phyloP scores from a whole-genome alignment of 2,797 vertebrate genomes.

The Sebastolobus altivelis region DNA sequence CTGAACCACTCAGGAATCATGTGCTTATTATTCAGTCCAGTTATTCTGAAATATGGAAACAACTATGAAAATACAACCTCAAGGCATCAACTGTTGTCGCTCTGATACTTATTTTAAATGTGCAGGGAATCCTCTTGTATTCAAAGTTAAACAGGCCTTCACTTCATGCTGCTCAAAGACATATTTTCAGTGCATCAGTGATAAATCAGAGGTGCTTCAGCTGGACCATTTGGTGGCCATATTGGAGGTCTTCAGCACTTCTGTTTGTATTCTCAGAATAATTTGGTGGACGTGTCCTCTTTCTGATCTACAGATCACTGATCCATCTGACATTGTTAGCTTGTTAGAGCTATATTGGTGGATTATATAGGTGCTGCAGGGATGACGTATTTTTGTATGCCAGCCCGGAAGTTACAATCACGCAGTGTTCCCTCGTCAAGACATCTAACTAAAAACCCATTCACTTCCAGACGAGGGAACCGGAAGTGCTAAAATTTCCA shows the following conservation, averaged over 20 bases:
- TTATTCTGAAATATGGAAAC: not conserved
- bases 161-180: too few relatives aligned
- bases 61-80: not conserved
- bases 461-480: too few relatives aligned
- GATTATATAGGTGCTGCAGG: not conserved
- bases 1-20: not conserved
- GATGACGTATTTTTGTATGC: too few relatives aligned
- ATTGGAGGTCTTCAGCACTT: not conserved
- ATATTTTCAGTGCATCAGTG: too few relatives aligned
- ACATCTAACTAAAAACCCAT: too few relatives aligned
- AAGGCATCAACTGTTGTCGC: not conserved
- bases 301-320: not conserved
- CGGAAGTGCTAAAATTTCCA: too few relatives aligned
- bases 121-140: not conserved
- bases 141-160: not conserved
- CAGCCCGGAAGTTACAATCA: too few relatives aligned
- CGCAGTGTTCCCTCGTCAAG: too few relatives aligned
- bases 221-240: not conserved
- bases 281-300: not conserved
- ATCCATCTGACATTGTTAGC: not conserved
- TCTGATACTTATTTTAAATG: not conserved
- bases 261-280: not conserved
- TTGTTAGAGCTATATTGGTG: not conserved
- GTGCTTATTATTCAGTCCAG: constrained; percentile 37
- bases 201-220: not conserved